Base-by-base conservation (phyloP, 2,888 invertebrate species). In the Parnassius apollo region DNA sequence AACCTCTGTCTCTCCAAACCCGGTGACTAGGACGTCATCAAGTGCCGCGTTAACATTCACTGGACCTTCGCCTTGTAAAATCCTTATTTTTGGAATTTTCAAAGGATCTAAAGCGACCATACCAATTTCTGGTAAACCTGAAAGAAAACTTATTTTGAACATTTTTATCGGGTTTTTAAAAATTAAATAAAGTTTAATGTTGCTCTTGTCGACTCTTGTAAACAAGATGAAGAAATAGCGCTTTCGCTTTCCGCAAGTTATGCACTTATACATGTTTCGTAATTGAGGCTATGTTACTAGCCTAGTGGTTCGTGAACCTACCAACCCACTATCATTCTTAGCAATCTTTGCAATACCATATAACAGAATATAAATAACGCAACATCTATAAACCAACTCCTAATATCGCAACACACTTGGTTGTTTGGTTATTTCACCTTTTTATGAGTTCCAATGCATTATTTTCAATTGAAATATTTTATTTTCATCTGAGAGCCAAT, bases 21-120 rank as follows among this genome's bases (percentile, higher is more conserved):
- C 95, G 18, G 93, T 87, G 12, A 95, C 93, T 2, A 91, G 88
- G 62, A 95, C 93, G 74, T 95, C 92, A 68, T 94, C 93, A 45
- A 95, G 83, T 22, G 95, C 94, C 35, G 95, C 94, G 71, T 94
- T 95, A 0, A 95, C 93, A 72, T 93, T 94, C 1, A 94, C 94
- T 2, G 95, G 94, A 44, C 95, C 95, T 57, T 94, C 93, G 25
- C 94, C 94, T 88, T 95, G 95, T 57, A 94, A 85, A 73, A 95
- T 94, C 78, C 93, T 89, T 73, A 95, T 92, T 82, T 93, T 91
- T 8, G 94, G 93, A 53, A 95, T 92, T 70, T 93, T 91, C 60
- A 95, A 77, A 1, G 95, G 95, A 81, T 95, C 95, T 69, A 95
- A 81, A 35, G 94, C 91, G n/a, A 92, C 86, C 71, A 95, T 82